These are phyloP conservation scores for Myoxocephalus aenaeus DNA, from an alignment of 2,797 vertebrate species.

Conservation along the genomic window DNA sequence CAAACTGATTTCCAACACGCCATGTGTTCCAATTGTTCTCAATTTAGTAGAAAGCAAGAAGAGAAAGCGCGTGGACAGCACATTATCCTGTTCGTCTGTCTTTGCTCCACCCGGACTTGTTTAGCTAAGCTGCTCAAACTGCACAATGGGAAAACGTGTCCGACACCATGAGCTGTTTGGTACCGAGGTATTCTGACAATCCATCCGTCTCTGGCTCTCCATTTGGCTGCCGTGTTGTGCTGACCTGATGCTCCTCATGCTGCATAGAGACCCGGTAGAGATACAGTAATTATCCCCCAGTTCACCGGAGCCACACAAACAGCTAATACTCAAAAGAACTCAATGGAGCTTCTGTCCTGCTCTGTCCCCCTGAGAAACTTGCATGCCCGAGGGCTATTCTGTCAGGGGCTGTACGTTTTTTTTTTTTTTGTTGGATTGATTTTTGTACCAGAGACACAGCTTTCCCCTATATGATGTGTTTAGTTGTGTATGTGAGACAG, in stretches of 20 bases:
- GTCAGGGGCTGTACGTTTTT: constrained; percentile 53
- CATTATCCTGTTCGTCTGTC: constrained; percentile 45
- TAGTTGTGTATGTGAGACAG: constrained; percentile 17
- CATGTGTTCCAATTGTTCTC: constrained; percentile 73
- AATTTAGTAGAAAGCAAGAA: constrained; percentile 32
- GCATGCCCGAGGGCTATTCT: constrained; percentile 48
- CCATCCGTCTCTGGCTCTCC: constrained; percentile 51
- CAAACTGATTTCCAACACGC: constrained; percentile 68
- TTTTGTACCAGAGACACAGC: constrained; percentile 60
- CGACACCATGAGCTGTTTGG: constrained; percentile 38
- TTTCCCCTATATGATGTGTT: constrained; percentile 37
- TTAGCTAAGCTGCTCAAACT: constrained; percentile 65
- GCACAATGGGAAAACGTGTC: constrained; percentile 45
- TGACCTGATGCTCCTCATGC: constrained; percentile 67
- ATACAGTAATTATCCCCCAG: constrained; percentile 64
- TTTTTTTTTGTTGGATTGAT: constrained; percentile 65
- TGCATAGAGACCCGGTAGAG: constrained; percentile 43
- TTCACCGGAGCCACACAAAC: constrained; percentile 72
- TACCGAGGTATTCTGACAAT: constrained; percentile 45
- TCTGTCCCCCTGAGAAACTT: constrained; percentile 54
- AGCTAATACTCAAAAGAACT: constrained; percentile 78
- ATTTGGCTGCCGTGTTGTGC: constrained; percentile 56
- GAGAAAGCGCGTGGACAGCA: constrained; percentile 17
- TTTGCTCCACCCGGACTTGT: constrained; percentile 50
- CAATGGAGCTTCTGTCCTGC: constrained; percentile 54